phyloP scores from a whole-genome alignment of 2,113 vertebrate genomes.

The Megaceryle torquata region DNA sequence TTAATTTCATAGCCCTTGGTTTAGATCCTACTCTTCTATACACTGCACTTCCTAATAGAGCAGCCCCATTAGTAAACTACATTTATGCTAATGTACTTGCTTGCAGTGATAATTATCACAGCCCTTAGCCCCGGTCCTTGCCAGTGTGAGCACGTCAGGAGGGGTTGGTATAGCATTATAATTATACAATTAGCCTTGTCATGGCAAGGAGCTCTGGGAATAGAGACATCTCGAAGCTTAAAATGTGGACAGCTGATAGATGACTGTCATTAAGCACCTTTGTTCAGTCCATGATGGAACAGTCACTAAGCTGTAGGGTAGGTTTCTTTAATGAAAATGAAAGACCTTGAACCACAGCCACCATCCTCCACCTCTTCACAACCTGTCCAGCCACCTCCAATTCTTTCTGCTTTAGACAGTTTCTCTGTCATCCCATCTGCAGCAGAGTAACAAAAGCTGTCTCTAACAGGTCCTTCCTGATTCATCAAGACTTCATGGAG shows the following conservation, averaged over 20 bases:
- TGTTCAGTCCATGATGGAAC: conserved; percentile 37
- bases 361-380: conserved; percentile 15
- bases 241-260: conserved; percentile 68
- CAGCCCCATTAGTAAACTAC: conserved; percentile 53
- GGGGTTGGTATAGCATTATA: conserved; percentile 41
- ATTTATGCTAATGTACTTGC: conserved; percentile 65
- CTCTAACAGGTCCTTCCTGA: not conserved
- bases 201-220: conserved; percentile 59
- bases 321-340: conserved; percentile 35
- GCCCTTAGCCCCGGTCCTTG: conserved; percentile 45
- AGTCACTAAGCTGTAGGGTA: conserved; percentile 10
- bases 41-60: conserved; percentile 13
- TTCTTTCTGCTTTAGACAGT: not conserved
- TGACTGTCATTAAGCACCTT: conserved; percentile 73
- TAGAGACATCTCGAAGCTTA: conserved; percentile 53
- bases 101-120: conserved; percentile 59
- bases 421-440: not conserved
- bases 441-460: conserved; percentile 36
- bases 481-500: not conserved
- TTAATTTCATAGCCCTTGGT: conserved; percentile 42
- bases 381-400: not conserved
- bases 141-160: conserved; percentile 20
- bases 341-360: conserved; percentile 62
- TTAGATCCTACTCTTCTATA: conserved; percentile 11
- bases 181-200: conserved; percentile 76